Conservation (phyloP, 2,113 vertebrate genomes). For the Rhea americana region DNA sequence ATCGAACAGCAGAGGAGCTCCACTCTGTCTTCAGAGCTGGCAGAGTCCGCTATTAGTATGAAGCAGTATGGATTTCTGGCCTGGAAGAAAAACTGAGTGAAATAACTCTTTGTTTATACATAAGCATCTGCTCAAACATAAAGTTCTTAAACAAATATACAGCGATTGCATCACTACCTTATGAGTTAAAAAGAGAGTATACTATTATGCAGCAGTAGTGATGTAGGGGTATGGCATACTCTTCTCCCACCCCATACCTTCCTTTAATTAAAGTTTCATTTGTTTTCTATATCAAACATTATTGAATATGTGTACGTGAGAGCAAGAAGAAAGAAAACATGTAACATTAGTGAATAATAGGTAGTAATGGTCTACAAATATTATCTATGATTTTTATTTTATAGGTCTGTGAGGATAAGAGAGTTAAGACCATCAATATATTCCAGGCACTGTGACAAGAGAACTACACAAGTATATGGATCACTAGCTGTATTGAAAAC, state of each 20-base stretch:
- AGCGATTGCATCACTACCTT: not conserved
- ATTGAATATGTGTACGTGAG: not conserved
- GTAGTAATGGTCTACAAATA: not conserved
- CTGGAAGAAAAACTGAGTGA: not conserved
- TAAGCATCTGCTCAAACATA: not conserved
- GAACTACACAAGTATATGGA: not conserved
- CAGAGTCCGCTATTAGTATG: not conserved
- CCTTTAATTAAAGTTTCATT: not conserved
- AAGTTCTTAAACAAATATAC: not conserved
- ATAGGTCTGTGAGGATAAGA: not conserved
- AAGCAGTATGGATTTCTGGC: not conserved
- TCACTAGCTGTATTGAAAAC: not conserved
- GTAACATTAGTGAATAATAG: not conserved
- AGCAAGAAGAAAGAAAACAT: not conserved
- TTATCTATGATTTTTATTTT: not conserved
- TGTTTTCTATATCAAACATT: not conserved
- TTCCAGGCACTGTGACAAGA: not conserved
- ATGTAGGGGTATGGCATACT: not conserved
- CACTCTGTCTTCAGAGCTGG: slow-evolving; percentile 11
- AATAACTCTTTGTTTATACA: not conserved
- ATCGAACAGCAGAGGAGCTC: slow-evolving; percentile 7
- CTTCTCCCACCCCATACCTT: not conserved
- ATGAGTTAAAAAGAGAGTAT: not conserved
- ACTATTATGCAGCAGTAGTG: not conserved
- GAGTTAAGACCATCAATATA: not conserved